Percentiles rank a stretch among this genome's conserved stretches.
Conservation (phyloP, 2,797 vertebrate genomes). For the Vespertilio murinus region DNA sequence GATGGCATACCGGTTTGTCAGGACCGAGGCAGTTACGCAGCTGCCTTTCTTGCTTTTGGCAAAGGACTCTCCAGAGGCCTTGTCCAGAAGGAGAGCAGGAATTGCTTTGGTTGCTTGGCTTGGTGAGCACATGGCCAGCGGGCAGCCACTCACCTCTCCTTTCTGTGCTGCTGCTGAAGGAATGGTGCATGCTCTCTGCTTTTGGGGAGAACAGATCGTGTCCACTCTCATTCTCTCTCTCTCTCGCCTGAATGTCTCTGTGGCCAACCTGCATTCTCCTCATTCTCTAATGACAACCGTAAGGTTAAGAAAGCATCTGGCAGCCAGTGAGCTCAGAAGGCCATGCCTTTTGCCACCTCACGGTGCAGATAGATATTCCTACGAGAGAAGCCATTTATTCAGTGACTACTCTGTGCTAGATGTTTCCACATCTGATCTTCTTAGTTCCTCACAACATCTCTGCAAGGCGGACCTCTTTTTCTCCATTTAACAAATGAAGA, state of each 20-base stretch:
- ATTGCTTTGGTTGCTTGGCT: not conserved
- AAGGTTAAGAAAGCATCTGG: not conserved
- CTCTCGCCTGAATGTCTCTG: not conserved
- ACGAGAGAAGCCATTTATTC: not conserved
- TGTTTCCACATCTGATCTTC: not conserved
- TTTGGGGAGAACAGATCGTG: not conserved
- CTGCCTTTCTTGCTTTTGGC: slow-evolving; percentile 9
- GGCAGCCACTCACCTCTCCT: not conserved
- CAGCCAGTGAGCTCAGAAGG: not conserved
- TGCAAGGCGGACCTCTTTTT: not conserved
- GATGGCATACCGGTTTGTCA: slow-evolving; percentile 53
- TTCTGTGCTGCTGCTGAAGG: not conserved
- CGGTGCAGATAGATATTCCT: not conserved
- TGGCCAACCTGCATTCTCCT: not conserved
- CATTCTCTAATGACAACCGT: not conserved
- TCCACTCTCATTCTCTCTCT: too few relatives aligned
- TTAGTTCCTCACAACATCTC: not conserved
- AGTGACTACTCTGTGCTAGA: not conserved
- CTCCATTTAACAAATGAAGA: slow-evolving; percentile 29
- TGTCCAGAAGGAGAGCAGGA: not conserved
- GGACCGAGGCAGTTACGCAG: not conserved
- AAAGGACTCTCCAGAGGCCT: not conserved
- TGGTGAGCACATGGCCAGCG: not conserved
- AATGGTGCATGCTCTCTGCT: not conserved
- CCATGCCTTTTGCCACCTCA: not conserved